Conservation (phyloP, 1,140 invertebrate species). For the Pristionchus pacificus region DNA sequence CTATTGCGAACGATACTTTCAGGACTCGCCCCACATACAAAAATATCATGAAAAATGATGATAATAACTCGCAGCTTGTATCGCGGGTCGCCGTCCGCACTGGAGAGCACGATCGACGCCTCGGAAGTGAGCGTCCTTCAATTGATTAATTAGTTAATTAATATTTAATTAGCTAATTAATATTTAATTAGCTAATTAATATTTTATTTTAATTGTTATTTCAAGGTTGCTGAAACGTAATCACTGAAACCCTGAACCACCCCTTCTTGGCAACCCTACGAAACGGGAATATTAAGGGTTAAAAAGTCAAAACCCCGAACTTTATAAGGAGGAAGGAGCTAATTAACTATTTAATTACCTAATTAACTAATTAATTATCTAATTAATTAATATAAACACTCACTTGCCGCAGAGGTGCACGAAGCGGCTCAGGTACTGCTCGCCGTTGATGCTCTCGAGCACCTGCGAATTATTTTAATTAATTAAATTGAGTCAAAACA, state of each 20-base stretch:
- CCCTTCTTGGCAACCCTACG: too few relatives aligned
- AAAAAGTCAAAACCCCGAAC: too few relatives aligned
- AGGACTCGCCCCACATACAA: too few relatives aligned
- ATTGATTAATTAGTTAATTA: too few relatives aligned
- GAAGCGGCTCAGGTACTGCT: conserved; percentile 44
- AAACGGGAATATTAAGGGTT: too few relatives aligned
- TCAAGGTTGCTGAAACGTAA: too few relatives aligned
- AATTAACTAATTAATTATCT: neutral
- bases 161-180: too few relatives aligned
- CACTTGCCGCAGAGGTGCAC: conserved; percentile 32
- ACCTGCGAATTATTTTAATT: neutral
- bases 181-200: too few relatives aligned
- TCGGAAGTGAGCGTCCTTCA: neutral
- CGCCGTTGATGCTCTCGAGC: conserved; percentile 4
- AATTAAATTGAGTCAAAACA: too few relatives aligned
- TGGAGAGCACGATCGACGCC: neutral
- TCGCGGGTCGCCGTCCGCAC: neutral
- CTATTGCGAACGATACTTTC: too few relatives aligned
- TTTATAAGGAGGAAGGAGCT: neutral
- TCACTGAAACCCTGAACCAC: too few relatives aligned
- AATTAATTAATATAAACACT: neutral
- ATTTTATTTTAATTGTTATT: too few relatives aligned
- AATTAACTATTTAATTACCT: neutral
- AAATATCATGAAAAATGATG: neutral
- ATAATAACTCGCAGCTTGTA: neutral